Conservation (phyloP, 2,888 invertebrate genomes). For the Caenorhabditis parvicauda region DNA sequence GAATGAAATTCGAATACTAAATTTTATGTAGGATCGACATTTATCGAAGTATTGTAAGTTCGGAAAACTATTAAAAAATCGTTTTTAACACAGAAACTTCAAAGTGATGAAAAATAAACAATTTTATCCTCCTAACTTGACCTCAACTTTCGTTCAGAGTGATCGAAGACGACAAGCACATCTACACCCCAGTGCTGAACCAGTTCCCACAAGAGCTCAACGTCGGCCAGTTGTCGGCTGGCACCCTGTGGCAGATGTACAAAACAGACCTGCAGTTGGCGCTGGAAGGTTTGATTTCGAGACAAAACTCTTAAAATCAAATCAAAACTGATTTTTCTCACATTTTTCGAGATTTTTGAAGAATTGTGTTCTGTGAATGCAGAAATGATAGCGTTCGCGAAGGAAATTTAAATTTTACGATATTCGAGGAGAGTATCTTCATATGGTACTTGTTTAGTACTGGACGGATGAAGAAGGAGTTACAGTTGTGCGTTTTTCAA, state of each 20-base stretch:
- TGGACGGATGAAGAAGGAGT: too few relatives aligned
- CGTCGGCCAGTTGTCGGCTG: slow-evolving; percentile 93
- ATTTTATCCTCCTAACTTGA: slow-evolving; percentile 34
- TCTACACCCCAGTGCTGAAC: slow-evolving; percentile 94
- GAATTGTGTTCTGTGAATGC: too few relatives aligned
- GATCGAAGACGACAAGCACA: slow-evolving; percentile 96
- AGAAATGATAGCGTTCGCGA: too few relatives aligned
- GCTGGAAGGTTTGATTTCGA: slow-evolving; percentile 71
- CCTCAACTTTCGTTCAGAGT: slow-evolving; percentile 84
- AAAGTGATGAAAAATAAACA: neutral
- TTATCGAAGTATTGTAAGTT: neutral
- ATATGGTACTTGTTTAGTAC: too few relatives aligned
- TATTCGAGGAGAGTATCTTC: slow-evolving; percentile 1
- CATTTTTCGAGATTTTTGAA: too few relatives aligned
- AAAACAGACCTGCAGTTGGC: slow-evolving; percentile 90
- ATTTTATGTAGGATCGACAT: neutral
- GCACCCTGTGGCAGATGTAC: slow-evolving; percentile 95
- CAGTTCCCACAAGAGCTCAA: slow-evolving; percentile 82
- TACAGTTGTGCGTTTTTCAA: too few relatives aligned
- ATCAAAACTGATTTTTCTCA: slow-evolving; percentile 1
- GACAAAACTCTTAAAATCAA: neutral
- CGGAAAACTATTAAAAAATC: neutral
- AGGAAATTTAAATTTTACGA: neutral
- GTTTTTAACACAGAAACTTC: neutral
- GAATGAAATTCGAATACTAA: neutral